Evolutionary conservation across 2,797 vertebrate genomes (phyloP).

Genomic region (Avahi laniger): DNA sequence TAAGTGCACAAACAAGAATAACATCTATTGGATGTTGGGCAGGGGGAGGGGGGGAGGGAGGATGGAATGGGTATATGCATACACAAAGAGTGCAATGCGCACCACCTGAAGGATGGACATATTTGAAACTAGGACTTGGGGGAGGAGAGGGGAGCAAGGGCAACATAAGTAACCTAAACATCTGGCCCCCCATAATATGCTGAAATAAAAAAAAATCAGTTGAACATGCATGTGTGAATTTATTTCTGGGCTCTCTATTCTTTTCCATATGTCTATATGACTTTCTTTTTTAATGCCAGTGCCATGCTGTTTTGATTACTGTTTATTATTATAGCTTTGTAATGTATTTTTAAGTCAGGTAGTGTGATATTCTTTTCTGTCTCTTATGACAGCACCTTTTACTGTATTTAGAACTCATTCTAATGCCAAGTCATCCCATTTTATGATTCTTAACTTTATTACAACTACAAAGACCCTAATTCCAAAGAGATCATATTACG

Average conservation of each 20-base stretch:
- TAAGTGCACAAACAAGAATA: no score
- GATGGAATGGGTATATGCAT: no score
- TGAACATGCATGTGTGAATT: not conserved
- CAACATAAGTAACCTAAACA: no score
- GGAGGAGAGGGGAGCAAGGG: no score
- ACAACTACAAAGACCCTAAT: not conserved
- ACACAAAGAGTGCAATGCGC: no score
- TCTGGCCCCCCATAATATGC: no score
- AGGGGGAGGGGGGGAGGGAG: no score
- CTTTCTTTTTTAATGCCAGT: not conserved
- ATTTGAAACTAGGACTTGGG: no score
- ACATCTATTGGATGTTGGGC: no score
- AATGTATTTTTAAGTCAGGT: not conserved
- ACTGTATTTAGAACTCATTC: not conserved
- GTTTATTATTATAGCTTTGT: not conserved
- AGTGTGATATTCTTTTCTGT: not conserved
- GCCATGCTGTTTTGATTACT: not conserved
- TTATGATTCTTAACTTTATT: not conserved
- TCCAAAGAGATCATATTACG: not conserved
- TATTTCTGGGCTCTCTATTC: not conserved
- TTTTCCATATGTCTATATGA: not conserved
- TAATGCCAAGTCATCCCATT: not conserved
- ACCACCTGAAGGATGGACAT: no score
- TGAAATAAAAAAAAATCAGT: no score
- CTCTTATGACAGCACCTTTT: not conserved